Evolutionary conservation across 2,797 vertebrate species (phyloP), one percentile per base, ranked within the genome.

Genomic region (Emys orbicularis): DNA sequence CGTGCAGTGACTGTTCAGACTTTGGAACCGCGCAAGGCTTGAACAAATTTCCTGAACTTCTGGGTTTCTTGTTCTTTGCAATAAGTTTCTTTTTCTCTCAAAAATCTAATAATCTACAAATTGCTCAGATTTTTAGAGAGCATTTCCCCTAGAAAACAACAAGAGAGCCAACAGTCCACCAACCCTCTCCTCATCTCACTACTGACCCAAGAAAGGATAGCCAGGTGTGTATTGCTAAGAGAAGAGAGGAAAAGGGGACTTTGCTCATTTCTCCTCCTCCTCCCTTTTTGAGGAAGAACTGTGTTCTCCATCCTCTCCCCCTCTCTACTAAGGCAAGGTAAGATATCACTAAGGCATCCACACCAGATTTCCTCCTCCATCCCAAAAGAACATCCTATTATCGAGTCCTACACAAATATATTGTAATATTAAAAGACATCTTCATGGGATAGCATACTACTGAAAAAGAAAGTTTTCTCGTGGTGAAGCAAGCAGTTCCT

Each of bases 101-200:
- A 61, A 61, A 65, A 11, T 72, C 27, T 74, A 82, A 37, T 2
- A 1, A 88, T n/a, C 23, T 47, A 72, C 37, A 90, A 82, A 31
- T 77, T 86, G 74, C 56, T 86, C 90, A 25, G 59, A 50, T 72
- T 49, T 12, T 49, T 86, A 27, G 65, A 83, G 47, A 72, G 53
- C 0, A 0, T 31, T 84, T 31, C 54, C 10, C 56, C 23, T 15
- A 81, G 61, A 53, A 83, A 83, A 80, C 34, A 81, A 15, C 4
- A 4, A 12, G 13, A 59, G 31, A 68, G n/a, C 65, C n/a, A 68
- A 37, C n/a, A 65, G 34, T 19, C 61, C 61, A n/a, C 8, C 37
- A 37, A 3, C 25, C 6, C 52, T 84, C 9, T 3, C 68, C 72
- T 83, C 57, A 12, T 56, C 18, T 85, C n/a, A n/a, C 12, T 77